These are phyloP conservation scores for Pomatorhinus ruficollis DNA, from an alignment of 2,113 vertebrate species.

Conservation along the genomic window DNA sequence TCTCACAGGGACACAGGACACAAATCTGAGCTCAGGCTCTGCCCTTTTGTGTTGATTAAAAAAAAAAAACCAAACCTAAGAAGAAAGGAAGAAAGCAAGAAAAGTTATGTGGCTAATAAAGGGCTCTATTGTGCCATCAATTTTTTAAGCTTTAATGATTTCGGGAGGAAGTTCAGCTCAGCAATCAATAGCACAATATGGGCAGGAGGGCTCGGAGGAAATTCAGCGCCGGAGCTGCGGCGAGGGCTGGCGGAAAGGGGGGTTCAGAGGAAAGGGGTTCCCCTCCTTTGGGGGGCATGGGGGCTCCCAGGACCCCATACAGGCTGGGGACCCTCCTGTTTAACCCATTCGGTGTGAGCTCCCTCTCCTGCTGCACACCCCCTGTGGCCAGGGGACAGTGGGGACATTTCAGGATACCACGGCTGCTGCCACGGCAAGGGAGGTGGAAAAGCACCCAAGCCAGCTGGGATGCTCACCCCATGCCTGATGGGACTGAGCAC, in stretches of 20 bases:
- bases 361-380: neutral
- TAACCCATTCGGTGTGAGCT: neutral
- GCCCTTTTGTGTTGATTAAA: conserved; percentile 17
- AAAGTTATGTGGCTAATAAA: conserved; percentile 68
- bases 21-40: conserved; percentile 23
- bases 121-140: conserved; percentile 58
- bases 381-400: accelerated
- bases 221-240: neutral
- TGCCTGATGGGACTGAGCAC: accelerated
- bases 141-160: conserved; percentile 68
- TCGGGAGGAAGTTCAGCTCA: conserved; percentile 42
- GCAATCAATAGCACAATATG: conserved; percentile 45
- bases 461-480: neutral
- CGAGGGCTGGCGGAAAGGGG: neutral
- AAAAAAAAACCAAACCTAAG: neutral
- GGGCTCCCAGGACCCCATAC: neutral
- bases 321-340: no score
- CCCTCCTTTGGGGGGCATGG: accelerated
- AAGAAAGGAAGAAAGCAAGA: conserved; percentile 15
- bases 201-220: conserved; percentile 15
- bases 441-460: neutral
- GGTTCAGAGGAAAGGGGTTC: neutral
- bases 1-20: neutral
- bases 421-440: neutral
- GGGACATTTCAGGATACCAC: neutral